Conservation (phyloP, 2,888 invertebrate genomes). For the Ectemnius cavifrons region DNA sequence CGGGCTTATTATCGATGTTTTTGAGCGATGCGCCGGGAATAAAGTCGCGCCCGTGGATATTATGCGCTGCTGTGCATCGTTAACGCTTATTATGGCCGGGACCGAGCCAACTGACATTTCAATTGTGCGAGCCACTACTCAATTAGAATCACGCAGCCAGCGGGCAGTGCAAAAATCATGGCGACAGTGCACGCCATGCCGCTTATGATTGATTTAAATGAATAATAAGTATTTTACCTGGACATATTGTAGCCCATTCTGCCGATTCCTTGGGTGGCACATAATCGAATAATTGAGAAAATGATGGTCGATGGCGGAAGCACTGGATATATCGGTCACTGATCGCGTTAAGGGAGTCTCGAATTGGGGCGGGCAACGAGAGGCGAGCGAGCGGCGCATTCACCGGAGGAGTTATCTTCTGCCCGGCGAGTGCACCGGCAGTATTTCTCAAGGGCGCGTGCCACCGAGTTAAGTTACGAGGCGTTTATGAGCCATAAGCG, state of each 20-base stretch:
- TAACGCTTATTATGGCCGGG: not conserved
- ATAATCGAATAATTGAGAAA: too few relatives aligned
- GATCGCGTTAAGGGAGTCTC: conserved; percentile 17
- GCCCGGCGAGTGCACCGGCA: conserved; percentile 38
- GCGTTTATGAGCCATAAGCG: conserved; percentile 77
- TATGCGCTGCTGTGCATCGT: conserved; percentile 19
- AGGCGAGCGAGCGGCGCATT: not conserved
- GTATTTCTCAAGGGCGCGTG: conserved; percentile 72
- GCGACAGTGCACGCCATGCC: not conserved
- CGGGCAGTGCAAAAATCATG: not conserved
- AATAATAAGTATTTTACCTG: too few relatives aligned
- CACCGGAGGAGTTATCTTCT: not conserved
- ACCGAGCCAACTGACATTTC: not conserved
- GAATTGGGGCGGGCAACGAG: conserved; percentile 5
- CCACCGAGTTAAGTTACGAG: conserved; percentile 74
- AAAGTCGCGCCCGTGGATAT: conserved; percentile 43
- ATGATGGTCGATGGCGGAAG: too few relatives aligned
- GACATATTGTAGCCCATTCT: too few relatives aligned
- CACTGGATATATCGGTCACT: conserved; percentile 26
- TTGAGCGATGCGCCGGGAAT: conserved; percentile 57
- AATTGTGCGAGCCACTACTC: not conserved
- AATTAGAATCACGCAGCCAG: not conserved
- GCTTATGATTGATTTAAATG: too few relatives aligned
- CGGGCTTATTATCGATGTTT: conserved; percentile 55
- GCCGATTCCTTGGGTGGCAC: too few relatives aligned